Evolutionary conservation across 2,888 invertebrate genomes (phyloP), one percentile per base, ranked within the genome.

Genomic region (Slavum lentiscoides): DNA sequence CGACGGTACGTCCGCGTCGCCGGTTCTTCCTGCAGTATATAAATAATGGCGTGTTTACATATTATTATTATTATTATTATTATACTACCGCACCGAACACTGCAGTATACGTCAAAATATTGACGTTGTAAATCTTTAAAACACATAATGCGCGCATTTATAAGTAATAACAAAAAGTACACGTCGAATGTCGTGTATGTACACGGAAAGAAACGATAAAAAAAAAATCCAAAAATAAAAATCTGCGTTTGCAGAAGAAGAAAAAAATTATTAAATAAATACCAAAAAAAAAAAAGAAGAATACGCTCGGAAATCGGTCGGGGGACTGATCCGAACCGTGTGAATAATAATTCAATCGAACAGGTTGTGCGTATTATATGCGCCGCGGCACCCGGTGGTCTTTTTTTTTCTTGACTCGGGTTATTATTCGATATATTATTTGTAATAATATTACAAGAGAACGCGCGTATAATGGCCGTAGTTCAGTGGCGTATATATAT

Each of bases 371-470:
- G 9, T 49, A 49, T 11, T 9, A 72, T 39, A 43, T 5, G 23
- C 21, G 9, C 39, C 61, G 55, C 43, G 59, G 30, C 64, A 69
- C 55, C 77, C 77, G 77, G 77, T 80, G 77, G 77, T 80, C 70
- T n/a, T 64, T 58, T 74, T 62, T 74, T 61, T 19, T 30, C 4
- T 30, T 30, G 39, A 80, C 77, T 70, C 37, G n/a, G 58, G 13
- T 13, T 67, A 23, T 53, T 74, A 43, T 43, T 11, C 3, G 49
- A 13, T 15, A 13, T 15, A 15, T 53, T n/a, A 19, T 61, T 2
- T 0, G 3, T 39, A 15, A 67, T 59, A 62, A 74, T 62, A 13
- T 15, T 1, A 6, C 43, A 21, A 43, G 62, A 30, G 43, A 68
- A 49, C 19, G 37, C 19, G 37, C 30, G 30, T 64, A 62, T 55